Conservation (phyloP, 2,888 invertebrate genomes). For the Cerceris ruficornis region DNA sequence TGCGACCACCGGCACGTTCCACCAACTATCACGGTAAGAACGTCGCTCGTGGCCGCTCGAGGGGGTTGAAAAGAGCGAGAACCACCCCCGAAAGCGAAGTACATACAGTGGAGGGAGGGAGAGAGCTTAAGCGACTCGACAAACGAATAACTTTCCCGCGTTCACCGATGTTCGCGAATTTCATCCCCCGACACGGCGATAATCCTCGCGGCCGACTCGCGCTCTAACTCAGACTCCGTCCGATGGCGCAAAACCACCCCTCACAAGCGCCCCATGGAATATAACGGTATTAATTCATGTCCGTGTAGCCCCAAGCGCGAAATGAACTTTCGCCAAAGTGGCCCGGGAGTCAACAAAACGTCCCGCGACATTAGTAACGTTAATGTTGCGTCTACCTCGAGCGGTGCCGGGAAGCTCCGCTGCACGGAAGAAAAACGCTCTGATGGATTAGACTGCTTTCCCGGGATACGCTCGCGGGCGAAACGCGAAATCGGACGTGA, state of each 20-base stretch:
- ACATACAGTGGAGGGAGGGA: not conserved
- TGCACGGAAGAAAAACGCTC: conserved; percentile 3
- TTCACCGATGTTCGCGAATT: conserved; percentile 48
- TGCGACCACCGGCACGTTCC: conserved; percentile 18
- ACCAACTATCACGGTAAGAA: conserved; percentile 26
- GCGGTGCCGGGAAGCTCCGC: not conserved
- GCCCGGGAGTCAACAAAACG: conserved; percentile 52
- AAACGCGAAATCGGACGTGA: not conserved
- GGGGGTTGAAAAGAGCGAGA: not conserved
- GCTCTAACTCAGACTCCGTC: conserved; percentile 46
- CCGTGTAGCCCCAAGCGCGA: conserved; percentile 14
- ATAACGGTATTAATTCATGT: conserved; percentile 50
- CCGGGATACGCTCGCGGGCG: not conserved
- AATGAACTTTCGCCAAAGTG: conserved; percentile 44
- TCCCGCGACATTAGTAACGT: conserved; percentile 49
- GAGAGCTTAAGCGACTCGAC: conserved; percentile 39
- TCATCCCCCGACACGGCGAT: not conserved
- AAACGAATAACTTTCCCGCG: conserved; percentile 45
- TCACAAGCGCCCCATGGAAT: conserved; percentile 16
- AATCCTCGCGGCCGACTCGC: conserved; percentile 20
- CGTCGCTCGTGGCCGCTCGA: not conserved
- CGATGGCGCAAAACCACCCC: conserved; percentile 36
- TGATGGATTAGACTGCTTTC: conserved; percentile 12
- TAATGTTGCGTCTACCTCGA: conserved; percentile 35
- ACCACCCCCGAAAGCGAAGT: not conserved